Conservation (phyloP, 1,140 invertebrate species). For the Drosophila parvula region DNA sequence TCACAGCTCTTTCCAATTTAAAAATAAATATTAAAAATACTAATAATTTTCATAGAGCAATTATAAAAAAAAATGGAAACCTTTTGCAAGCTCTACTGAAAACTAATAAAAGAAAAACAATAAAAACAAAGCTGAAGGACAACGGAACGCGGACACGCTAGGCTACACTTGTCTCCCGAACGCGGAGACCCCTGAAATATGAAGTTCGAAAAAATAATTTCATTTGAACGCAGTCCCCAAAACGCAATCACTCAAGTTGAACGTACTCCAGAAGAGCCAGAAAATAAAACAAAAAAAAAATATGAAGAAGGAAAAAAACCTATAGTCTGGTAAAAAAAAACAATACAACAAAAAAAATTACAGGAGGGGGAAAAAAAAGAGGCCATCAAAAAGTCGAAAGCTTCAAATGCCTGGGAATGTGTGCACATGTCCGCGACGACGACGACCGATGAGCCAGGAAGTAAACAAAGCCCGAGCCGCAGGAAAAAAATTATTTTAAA, state of each 20-base stretch:
- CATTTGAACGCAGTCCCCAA: constrained; percentile 69
- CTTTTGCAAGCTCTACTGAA: neutral
- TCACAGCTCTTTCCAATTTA: no score
- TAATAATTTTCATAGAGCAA: no score
- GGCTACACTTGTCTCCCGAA: constrained; percentile 65
- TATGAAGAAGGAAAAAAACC: constrained; percentile 8
- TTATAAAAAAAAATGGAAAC: no score
- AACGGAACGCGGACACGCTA: constrained; percentile 62
- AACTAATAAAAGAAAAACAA: neutral
- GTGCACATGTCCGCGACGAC: constrained; percentile 56
- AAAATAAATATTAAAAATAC: no score
- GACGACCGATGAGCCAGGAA: constrained; percentile 71
- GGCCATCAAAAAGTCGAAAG: constrained; percentile 41
- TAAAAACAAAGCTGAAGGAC: constrained; percentile 39
- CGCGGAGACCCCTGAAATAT: constrained; percentile 62
- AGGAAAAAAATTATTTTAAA: constrained; percentile 27
- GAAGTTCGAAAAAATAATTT: constrained; percentile 81
- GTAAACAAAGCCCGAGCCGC: constrained; percentile 65
- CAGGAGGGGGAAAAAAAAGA: constrained; percentile 2
- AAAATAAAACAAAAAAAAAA: constrained; percentile 10
- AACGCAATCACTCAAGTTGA: constrained; percentile 78
- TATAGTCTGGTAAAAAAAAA: constrained; percentile 15
- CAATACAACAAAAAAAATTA: constrained; percentile 11
- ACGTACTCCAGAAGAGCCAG: constrained; percentile 65
- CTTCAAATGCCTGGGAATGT: constrained; percentile 70